Base-by-base conservation (phyloP, 2,888 invertebrate genomes). In the Lampropteryx suffumata region DNA sequence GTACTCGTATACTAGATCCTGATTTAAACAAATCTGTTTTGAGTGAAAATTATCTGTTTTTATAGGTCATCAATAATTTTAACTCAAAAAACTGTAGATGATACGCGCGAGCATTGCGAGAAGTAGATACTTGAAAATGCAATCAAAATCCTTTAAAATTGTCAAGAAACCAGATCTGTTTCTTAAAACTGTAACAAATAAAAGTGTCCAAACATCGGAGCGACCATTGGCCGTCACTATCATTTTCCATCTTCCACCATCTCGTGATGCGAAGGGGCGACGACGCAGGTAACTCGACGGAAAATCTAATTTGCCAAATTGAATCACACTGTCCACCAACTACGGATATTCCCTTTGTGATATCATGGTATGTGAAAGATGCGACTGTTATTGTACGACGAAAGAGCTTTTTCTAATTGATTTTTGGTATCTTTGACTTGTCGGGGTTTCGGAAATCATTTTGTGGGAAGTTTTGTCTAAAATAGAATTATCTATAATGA, bases 231-330 rank as follows among this genome's bases (percentile, higher is more conserved):
- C 61, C 46, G 66, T 67, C 63, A 61, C 57, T 57, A 62, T 69
- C 64, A 66, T 52, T 46, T 21, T 64, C 66, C 66, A 65, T 67
- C 57, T 62, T 59, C 24, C 3, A 68, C 66, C 67, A 71, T 69
- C 65, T 64, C 64, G 56, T 59, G 69, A 71, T 59, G 55, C 61
- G 63, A 67, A 71, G 74, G 79, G 78, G 75, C 72, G 73, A 71
- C 68, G 75, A 73, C 64, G 84, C 88, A 89, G 89, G 89, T 89
- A 88, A 87, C 82, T 79, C 67, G 74, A 73, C 75, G 77, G 82
- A 80, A 85, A 87, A 89, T 88, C 84, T 86, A 84, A 89, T 89
- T 87, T 84, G 59, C 55, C 65, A 89, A 89, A 89, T 89, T 88
- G 89, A 86, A 88, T 89, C 81, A 84, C 81, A 78, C 69, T 76